Conservation (phyloP, 2,797 vertebrate species). For the Glyptemys insculpta region DNA sequence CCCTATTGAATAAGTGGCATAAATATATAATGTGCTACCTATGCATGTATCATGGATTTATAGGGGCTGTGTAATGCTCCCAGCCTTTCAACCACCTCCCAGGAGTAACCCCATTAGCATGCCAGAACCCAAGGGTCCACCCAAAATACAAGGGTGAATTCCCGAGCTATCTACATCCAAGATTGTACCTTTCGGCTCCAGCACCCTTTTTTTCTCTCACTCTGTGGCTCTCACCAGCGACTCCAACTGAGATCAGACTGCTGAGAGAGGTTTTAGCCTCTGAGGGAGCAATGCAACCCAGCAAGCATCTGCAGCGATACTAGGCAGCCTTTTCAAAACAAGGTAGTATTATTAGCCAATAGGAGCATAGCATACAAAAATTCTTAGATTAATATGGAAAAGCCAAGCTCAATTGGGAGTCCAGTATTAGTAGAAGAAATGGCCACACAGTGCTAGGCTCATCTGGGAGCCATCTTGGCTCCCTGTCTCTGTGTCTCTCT, state of each 20-base stretch:
- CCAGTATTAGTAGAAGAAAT: no score
- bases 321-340: neutral
- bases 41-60: neutral
- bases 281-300: neutral
- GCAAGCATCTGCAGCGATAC: neutral
- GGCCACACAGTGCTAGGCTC: no score
- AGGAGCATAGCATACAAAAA: neutral
- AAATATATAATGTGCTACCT: neutral
- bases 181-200: neutral
- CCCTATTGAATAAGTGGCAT: neutral
- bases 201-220: neutral
- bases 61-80: neutral
- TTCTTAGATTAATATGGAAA: neutral
- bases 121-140: neutral
- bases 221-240: neutral
- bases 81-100: neutral
- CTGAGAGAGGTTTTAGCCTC: neutral
- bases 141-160: neutral
- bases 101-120: neutral
- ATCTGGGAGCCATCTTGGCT: no score
- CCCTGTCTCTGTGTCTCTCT: neutral
- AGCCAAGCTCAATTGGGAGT: neutral
- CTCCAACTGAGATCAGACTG: neutral
- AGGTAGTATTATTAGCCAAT: neutral
- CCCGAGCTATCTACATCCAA: neutral